phyloP scores from a whole-genome alignment of 2,888 invertebrate species.

The Xestobium rufovillosum region DNA sequence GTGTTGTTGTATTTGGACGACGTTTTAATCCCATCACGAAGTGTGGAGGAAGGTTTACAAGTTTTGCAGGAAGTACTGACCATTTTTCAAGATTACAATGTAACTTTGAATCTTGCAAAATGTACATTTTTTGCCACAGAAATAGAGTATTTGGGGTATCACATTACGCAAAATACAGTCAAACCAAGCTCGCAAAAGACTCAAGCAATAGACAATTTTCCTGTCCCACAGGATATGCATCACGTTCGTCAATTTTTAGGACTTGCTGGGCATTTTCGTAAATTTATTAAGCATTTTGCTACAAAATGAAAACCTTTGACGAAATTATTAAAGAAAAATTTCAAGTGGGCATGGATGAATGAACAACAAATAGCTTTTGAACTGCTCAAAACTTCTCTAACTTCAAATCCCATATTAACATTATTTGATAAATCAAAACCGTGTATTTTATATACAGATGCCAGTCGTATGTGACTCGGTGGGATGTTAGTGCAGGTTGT shows the following conservation, averaged over 20 bases:
- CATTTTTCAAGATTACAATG: conserved; percentile 1
- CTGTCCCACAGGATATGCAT: background rate
- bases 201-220: conserved; percentile 5
- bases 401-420: conserved; percentile 6
- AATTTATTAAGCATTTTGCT: conserved; percentile 8
- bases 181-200: background rate
- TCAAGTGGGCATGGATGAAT: conserved; percentile 4
- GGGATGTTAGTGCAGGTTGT: conserved; percentile 23
- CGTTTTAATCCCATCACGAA: conserved; percentile 3
- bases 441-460: conserved; percentile 17
- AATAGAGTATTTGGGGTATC: conserved; percentile 4
- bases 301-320: background rate
- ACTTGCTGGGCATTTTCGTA: too few species aligned
- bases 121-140: conserved; percentile 1
- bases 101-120: too few species aligned
- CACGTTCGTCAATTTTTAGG: too few species aligned
- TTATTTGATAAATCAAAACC: conserved; percentile 3
- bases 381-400: conserved; percentile 5
- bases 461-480: conserved; percentile 20
- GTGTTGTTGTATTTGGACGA: conserved; percentile 5
- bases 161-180: background rate
- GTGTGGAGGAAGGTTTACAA: conserved; percentile 1
- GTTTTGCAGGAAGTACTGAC: background rate
- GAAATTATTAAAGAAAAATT: too few species aligned
- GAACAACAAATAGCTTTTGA: conserved; percentile 4